Conservation (phyloP, 2,113 vertebrate genomes). For the Dicaeum eximium region DNA sequence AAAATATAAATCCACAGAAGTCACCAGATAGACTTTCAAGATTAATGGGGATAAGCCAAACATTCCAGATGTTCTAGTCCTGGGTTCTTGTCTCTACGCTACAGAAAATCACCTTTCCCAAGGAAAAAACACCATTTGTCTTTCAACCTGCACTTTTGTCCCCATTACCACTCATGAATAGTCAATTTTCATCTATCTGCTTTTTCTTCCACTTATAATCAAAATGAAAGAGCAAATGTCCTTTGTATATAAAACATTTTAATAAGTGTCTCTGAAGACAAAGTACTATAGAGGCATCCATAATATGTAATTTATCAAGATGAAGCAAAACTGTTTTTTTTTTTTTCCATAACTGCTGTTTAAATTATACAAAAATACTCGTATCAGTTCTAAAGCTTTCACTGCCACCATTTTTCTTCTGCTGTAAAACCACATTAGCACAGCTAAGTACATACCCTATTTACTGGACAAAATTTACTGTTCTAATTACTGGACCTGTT, state of each 20-base stretch:
- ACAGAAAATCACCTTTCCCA: constrained; percentile 28
- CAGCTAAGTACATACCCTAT: not conserved
- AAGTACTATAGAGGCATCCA: not conserved
- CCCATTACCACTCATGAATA: not conserved
- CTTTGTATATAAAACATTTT: not conserved
- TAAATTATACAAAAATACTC: not conserved
- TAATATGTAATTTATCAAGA: not conserved
- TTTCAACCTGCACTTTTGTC: not conserved
- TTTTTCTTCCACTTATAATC: not conserved
- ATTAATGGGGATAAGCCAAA: constrained; percentile 42
- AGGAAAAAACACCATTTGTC: not conserved
- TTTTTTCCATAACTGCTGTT: not conserved
- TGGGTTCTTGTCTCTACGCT: not conserved
- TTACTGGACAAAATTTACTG: constrained; percentile 50
- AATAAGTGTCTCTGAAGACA: not conserved
- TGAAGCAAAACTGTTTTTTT: not conserved
- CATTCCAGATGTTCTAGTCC: constrained; percentile 42
- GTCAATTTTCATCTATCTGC: not conserved
- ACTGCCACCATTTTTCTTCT: constrained; percentile 21
- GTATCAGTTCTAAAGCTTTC: not conserved
- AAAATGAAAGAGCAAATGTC: not conserved
- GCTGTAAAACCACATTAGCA: constrained; percentile 4
- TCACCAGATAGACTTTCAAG: constrained; percentile 17
- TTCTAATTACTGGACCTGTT: constrained; percentile 47
- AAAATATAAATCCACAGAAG: constrained; percentile 21